These are phyloP conservation scores for Gibbula magus DNA, from an alignment of 2,888 invertebrate genomes.

Conservation along the genomic window DNA sequence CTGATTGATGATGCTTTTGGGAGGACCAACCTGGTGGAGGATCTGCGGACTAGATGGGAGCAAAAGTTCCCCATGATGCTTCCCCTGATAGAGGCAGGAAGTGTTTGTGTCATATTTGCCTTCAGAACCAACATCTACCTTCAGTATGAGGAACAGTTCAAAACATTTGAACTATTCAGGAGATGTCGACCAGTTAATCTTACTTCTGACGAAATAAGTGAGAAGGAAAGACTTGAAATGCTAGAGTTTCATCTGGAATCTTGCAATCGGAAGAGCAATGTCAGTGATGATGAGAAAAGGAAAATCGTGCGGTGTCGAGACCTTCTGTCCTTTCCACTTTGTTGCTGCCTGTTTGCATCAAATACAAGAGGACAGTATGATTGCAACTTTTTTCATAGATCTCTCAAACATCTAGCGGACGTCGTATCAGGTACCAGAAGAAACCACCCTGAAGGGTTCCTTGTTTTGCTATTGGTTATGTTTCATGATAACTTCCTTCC, in stretches of 20 bases:
- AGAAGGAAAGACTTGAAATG: not conserved
- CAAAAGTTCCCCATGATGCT: not conserved
- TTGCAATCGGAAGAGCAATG: not conserved
- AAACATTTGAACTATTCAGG: not conserved
- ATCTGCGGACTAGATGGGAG: not conserved
- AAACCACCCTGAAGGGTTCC: not conserved
- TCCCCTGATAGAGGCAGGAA: not conserved
- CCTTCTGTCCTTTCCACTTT: not conserved
- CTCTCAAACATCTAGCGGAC: not conserved
- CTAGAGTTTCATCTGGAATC: not conserved
- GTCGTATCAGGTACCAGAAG: not conserved
- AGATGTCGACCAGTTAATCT: not conserved
- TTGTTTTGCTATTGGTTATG: not conserved
- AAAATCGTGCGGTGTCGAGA: not conserved
- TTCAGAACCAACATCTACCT: not conserved
- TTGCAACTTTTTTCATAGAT: not conserved
- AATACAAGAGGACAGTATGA: not conserved
- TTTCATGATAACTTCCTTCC: not conserved
- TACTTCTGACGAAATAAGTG: not conserved
- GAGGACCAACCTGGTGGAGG: not conserved
- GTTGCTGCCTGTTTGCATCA: not conserved
- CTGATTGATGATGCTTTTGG: constrained; percentile 6
- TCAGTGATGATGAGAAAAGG: not conserved
- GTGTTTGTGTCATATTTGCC: not conserved
- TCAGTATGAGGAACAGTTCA: not conserved